Base-by-base conservation (phyloP, 1,140 invertebrate species). In the Chrysomallon squamiferum region DNA sequence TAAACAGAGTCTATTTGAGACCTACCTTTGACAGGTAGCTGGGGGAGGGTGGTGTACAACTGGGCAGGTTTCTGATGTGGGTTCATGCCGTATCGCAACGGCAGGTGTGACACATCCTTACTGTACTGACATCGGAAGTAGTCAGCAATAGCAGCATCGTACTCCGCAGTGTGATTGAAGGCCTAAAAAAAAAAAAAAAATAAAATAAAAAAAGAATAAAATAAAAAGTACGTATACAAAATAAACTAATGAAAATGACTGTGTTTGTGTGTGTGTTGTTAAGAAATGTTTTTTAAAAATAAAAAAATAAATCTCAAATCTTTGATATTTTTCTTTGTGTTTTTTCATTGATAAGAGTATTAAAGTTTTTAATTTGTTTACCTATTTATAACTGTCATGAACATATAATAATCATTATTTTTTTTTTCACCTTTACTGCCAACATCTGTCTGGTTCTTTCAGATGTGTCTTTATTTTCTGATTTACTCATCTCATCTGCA, bases 61-160 rank as follows among this genome's bases (percentile, higher is more conserved):
- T 98, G 95, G 0, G 97, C 97, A 3, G 95, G 95, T 80, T 95
- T 96, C 83, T 99, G 96, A 81, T 99, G 96, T 0, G 96, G 96
- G 86, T 99, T 99, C 93, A 97, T 98, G 69, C 95, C 96, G 87
- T 99, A 99, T 72, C 96, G 89, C 20, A 98, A 85, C 9, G 92
- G 90, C 30, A 97, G 74, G 77, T 96, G 95, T 0, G 93, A 92
- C 0, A 72, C 87, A 7, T 91, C 92, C 0, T 87, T 78, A 3
- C 93, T 92, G 81, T 93, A 98, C 79, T 97, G 91, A 75, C 92
- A 93, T 2, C 96, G 91, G 86, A 99, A 98, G 80, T 96, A 99
- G 80, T 98, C 94, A 0, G 95, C 93, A 66, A 99, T 99, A 9
- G 94, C 93, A 49, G 91, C 88, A 86, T 99, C 97, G 86, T 99